Evolutionary conservation across 2,888 invertebrate genomes (phyloP), one percentile per base, ranked within the genome.

Genomic region (Polyommatus iphigenia): DNA sequence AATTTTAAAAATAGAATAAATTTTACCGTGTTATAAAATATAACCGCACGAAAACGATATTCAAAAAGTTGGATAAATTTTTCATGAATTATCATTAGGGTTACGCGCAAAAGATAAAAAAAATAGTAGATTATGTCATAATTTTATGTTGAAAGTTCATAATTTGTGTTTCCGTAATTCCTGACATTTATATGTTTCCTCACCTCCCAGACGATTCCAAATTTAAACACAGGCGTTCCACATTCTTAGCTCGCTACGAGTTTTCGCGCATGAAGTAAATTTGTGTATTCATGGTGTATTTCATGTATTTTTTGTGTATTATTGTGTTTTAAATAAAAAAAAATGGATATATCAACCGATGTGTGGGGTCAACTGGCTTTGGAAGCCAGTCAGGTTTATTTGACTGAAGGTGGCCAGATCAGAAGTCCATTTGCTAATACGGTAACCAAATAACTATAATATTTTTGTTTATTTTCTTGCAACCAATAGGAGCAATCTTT

Each of bases 351-450:
- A 83, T 95, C 95, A 76, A 95, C 96, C 78, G 97, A 98, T 94
- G 96, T 98, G 85, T 98, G 98, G 98, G 97, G 98, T 76, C 98
- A 98, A 90, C 94, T 98, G 85, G 98, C 98, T 80, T 95, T 98
- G 79, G 98, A 98, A 91, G 97, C 97, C 78, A 96, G 97, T 84
- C 97, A 97, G 92, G 97, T 98, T 82, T 98, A 97, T 91, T 95
- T 98, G 82, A 96, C 96, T 67, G 98, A 98, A 91, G 97, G 96
- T 81, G 97, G 97, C 79, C 95, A 95, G 83, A 93, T 96, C 84
- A 96, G 97, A 87, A 97, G 97, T 89, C 97, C 97, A 80, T 98
- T 97, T 88, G 97, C 97, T 79, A 96, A 95, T 90, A 98, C 98
- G 96, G 98, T 98, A 96, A 95, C 54, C 50, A 93, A 62, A 24